Percentiles rank a stretch among this genome's conserved stretches.
These are phyloP conservation scores for Calliopum simillimum DNA, from an alignment of 2,888 invertebrate species.

Conservation along the genomic window DNA sequence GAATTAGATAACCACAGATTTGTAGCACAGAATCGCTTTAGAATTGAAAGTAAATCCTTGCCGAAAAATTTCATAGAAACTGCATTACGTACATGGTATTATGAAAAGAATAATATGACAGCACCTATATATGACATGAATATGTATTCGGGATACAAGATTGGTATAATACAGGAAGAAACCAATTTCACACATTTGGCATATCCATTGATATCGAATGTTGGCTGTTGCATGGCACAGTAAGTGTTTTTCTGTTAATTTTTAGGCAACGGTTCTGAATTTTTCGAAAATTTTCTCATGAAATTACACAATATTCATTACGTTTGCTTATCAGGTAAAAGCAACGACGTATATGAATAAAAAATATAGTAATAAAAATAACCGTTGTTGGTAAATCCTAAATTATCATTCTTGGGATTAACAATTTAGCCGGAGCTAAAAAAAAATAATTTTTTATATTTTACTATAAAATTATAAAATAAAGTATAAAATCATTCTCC, in stretches of 20 bases:
- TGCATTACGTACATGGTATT: slow-evolving; percentile 41
- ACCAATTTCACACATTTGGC: slow-evolving; percentile 44
- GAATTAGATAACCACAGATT: slow-evolving; percentile 1
- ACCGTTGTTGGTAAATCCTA: no score
- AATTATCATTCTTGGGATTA: no score
- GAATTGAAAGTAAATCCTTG: slow-evolving; percentile 24
- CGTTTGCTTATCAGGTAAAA: no score
- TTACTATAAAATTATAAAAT: no score
- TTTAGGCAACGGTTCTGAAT: no score
- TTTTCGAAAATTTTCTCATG: no score
- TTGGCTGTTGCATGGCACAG: slow-evolving; percentile 44
- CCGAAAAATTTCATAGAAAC: slow-evolving; percentile 32
- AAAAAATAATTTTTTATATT: no score
- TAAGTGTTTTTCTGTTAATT: neutral
- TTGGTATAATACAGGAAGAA: slow-evolving; percentile 33
- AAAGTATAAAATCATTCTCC: no score
- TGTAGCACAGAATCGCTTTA: slow-evolving; percentile 20
- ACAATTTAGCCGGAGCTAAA: no score
- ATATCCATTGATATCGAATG: slow-evolving; percentile 14
- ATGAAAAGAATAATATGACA: slow-evolving; percentile 36
- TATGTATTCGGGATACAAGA: neutral
- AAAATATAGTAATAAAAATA: no score
- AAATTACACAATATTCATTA: no score
- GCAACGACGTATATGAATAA: no score
- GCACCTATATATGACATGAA: neutral